Base-by-base conservation (phyloP, 1,140 invertebrate species). In the Brachionus angularis region DNA sequence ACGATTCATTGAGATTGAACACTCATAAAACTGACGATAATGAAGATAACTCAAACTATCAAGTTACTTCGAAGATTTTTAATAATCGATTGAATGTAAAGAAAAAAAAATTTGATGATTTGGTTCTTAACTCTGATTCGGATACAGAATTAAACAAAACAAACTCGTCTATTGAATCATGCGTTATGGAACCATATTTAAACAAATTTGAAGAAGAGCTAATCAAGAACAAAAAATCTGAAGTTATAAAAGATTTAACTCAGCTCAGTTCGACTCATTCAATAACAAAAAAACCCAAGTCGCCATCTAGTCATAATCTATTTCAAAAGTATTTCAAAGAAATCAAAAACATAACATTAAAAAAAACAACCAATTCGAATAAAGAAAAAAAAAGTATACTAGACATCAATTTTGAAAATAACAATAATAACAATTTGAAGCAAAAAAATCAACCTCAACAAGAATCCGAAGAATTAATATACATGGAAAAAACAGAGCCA, bases 281-380 rank as follows among this genome's bases (percentile, higher is more conserved):
- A 46, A 12, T 33, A n/a, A 1, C 3, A 1, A 5, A 47, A 7
- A 16, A 34, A 8, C 39, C n/a, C n/a, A n/a, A 46, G 25, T 33
- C 42, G 18, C 10, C 7, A 29, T 2, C 49, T 14, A 23, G 53
- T 12, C 16, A 5, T 14, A 58, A 58, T 33, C 23, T 58, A 5
- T 58, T 67, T 29, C 62, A 50, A 46, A 67, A 67, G 14, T 67
- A 67, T 21, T 50, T 67, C 21, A 67, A 34, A 5, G 62, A 67
- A 67, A 33, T 67, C 14, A 67, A 67, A 36, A 46, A 67, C 31
- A 47, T 67, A 31, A 67, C 62, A 2, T 16, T 46, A n/a, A 46
- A 50, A 33, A 67, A 67, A 67, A 31, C 21, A 16, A 25, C 2
- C 23, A 25, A 31, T 55, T 31, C 52, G 16, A n/a, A 21, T 31